These are phyloP conservation scores for Scolopax mira DNA, from an alignment of 2,113 vertebrate species.

Conservation along the genomic window DNA sequence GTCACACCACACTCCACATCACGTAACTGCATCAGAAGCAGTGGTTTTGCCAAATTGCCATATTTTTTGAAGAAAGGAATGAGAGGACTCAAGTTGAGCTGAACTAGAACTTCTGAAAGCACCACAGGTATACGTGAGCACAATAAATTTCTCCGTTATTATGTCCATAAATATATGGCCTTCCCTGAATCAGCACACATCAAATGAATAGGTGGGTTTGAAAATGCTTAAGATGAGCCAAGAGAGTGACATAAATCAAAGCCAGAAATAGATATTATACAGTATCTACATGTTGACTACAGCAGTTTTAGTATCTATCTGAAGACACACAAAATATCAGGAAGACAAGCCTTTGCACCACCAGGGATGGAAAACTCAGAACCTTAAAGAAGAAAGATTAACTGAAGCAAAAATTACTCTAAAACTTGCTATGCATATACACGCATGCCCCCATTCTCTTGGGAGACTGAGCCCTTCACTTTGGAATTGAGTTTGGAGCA, in stretches of 20 bases:
- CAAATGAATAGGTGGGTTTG: not conserved
- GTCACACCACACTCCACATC: not conserved
- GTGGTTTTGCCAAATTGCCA: not conserved
- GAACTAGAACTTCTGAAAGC: not conserved
- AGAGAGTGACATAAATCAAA: not conserved
- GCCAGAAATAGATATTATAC: not conserved
- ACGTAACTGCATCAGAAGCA: not conserved
- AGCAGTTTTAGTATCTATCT: not conserved
- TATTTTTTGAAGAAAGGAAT: not conserved
- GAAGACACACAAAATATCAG: not conserved
- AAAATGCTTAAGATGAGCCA: not conserved
- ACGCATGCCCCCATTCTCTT: not conserved
- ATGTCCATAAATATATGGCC: not conserved
- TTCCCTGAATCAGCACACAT: not conserved
- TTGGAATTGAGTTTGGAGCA: not conserved
- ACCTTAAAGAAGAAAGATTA: not conserved
- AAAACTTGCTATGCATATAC: not conserved
- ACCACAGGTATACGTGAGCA: not conserved
- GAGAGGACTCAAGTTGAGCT: not conserved
- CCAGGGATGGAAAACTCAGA: not conserved
- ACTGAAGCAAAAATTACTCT: not conserved
- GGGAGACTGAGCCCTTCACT: not conserved
- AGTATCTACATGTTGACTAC: not conserved
- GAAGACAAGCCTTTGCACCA: not conserved
- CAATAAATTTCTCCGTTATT: not conserved